Evolutionary conservation across 2,113 vertebrate genomes (phyloP).

Genomic region (Machaerirhynchus nigripectus): DNA sequence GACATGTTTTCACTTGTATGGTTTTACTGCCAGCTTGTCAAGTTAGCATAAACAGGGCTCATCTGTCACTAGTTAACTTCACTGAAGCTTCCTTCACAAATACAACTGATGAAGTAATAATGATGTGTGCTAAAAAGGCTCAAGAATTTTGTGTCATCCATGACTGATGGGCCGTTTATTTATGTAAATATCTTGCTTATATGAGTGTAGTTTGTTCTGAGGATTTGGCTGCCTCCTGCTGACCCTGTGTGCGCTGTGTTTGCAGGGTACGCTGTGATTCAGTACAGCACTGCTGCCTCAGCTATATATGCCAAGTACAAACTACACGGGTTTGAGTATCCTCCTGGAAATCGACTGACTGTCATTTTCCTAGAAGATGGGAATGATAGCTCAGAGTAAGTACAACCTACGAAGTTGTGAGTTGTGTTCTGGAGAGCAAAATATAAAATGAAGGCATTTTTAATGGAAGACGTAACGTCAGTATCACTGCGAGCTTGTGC

Average conservation of each 20-base stretch:
- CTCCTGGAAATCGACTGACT: slow-evolving; percentile 89
- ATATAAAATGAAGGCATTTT: background rate
- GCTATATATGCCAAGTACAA: slow-evolving; percentile 95
- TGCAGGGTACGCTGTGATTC: slow-evolving; percentile 88
- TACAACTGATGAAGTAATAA: background rate
- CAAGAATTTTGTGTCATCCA: background rate
- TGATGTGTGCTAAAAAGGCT: background rate
- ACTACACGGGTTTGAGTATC: slow-evolving; percentile 93
- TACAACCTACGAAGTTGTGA: background rate
- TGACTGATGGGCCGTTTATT: background rate
- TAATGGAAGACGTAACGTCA: background rate
- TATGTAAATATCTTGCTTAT: background rate
- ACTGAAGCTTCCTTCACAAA: background rate
- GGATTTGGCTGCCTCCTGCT: background rate
- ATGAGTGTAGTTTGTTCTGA: background rate
- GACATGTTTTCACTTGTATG: background rate
- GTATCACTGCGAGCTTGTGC: background rate
- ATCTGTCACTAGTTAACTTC: background rate
- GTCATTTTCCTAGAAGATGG: slow-evolving; percentile 89
- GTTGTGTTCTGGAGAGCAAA: background rate
- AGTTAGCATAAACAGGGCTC: background rate
- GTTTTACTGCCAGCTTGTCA: background rate
- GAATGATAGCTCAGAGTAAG: slow-evolving; percentile 86
- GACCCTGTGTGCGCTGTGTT: background rate
- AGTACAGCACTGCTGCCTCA: slow-evolving; percentile 91